These are phyloP conservation scores for Xenops minutus DNA, from an alignment of 2,797 vertebrate species.

Conservation along the genomic window DNA sequence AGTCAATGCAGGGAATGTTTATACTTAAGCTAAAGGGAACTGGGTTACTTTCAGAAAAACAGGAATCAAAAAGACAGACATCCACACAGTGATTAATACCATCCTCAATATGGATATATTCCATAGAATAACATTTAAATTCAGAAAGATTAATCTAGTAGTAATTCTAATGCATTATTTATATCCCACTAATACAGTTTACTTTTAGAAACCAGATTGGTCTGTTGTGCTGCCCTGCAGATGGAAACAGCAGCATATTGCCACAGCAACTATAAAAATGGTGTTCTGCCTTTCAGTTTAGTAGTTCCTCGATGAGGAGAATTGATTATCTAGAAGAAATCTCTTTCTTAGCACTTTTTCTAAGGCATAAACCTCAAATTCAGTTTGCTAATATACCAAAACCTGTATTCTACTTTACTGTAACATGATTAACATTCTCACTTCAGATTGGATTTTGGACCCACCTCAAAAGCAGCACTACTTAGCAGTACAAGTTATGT, in stretches of 20 bases:
- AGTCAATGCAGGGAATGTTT: background rate
- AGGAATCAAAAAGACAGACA: background rate
- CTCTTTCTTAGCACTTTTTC: background rate
- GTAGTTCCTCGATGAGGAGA: background rate
- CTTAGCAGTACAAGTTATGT: background rate
- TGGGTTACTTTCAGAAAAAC: background rate
- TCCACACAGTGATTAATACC: background rate
- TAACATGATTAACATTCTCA: background rate
- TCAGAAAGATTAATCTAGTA: background rate
- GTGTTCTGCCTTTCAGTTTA: background rate
- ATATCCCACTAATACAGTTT: background rate
- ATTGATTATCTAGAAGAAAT: background rate
- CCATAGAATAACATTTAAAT: conserved; percentile 3
- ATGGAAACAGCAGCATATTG: background rate
- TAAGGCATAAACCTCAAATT: background rate
- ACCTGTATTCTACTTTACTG: background rate
- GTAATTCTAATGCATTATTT: conserved; percentile 9
- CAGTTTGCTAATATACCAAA: background rate
- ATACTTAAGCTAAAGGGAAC: background rate
- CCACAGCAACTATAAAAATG: background rate
- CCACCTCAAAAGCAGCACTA: background rate
- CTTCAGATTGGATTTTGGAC: background rate
- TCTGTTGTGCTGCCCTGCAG: background rate
- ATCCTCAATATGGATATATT: background rate
- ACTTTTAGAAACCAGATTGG: background rate